Evolutionary conservation across 2,113 vertebrate species (phyloP).

Genomic region (Petrocephalus microphthalmus): DNA sequence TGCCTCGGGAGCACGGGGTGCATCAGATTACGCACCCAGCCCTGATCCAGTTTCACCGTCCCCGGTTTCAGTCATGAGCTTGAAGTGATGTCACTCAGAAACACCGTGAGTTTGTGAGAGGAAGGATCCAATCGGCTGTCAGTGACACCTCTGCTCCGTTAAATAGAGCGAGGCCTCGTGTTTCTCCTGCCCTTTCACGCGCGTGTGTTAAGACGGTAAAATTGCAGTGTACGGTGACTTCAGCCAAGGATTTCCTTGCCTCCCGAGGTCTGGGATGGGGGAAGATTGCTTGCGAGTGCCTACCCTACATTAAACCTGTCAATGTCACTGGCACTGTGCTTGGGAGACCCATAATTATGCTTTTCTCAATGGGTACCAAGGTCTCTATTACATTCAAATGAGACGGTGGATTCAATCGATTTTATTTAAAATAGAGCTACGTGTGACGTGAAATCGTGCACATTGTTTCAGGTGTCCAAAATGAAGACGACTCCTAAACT

Average conservation of each 20-base stretch:
- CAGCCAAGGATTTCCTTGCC: slow-evolving; percentile 66
- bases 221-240: slow-evolving; percentile 71
- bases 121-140: slow-evolving; percentile 30
- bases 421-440: slow-evolving; percentile 67
- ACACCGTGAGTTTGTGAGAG: slow-evolving; percentile 15
- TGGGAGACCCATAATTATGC: slow-evolving; percentile 85
- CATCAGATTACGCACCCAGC: neutral
- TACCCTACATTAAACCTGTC: slow-evolving; percentile 76
- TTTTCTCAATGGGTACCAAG: slow-evolving; percentile 77
- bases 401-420: slow-evolving; percentile 54
- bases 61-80: neutral
- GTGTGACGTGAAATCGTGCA: slow-evolving; percentile 5
- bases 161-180: slow-evolving; percentile 20
- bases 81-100: slow-evolving; percentile 16
- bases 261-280: slow-evolving; percentile 70
- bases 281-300: slow-evolving; percentile 66
- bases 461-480: slow-evolving; percentile 17
- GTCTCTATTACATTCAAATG: slow-evolving; percentile 89
- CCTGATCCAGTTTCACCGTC: neutral
- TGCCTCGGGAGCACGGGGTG: neutral
- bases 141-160: neutral
- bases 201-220: slow-evolving; percentile 68
- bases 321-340: slow-evolving; percentile 66
- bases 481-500: neutral
- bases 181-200: slow-evolving; percentile 1